These are phyloP conservation scores for Cyanoramphus novaezelandiae DNA, from an alignment of 2,113 vertebrate species.

Conservation along the genomic window DNA sequence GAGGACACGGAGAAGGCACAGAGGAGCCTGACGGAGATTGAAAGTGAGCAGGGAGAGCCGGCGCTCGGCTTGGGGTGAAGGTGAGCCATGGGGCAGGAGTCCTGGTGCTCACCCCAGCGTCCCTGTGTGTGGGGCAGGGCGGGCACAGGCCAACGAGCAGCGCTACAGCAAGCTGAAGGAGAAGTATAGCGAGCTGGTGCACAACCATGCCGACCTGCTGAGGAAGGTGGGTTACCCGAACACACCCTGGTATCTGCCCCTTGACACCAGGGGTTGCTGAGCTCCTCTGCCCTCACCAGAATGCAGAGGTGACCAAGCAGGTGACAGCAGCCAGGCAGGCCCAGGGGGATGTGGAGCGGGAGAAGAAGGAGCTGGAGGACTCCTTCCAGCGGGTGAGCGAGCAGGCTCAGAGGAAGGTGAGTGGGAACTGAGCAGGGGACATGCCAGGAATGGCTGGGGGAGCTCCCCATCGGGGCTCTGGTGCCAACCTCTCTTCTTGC, in stretches of 20 bases:
- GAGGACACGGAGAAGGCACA: constrained; percentile 95
- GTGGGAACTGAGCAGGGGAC: background rate
- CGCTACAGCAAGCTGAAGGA: constrained; percentile 96
- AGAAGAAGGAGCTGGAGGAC: constrained; percentile 90
- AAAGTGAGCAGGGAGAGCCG: constrained; percentile 78
- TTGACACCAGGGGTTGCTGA: fast-evolving
- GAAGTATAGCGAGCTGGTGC: constrained; percentile 94
- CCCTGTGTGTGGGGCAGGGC: constrained; percentile 64
- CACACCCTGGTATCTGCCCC: fast-evolving
- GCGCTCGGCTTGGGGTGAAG: fast-evolving
- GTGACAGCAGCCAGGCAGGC: constrained; percentile 86
- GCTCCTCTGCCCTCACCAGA: constrained; percentile 66
- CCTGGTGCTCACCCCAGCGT: background rate
- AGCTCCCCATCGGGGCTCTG: fast-evolving
- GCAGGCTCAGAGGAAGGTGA: constrained; percentile 84
- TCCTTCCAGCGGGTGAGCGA: constrained; percentile 86
- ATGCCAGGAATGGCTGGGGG: fast-evolving
- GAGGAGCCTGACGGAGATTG: constrained; percentile 91
- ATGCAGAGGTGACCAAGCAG: constrained; percentile 95
- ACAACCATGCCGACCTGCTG: constrained; percentile 92
- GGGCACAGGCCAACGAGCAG: constrained; percentile 94
- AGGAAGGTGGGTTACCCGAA: constrained; percentile 82
- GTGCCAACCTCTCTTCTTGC: background rate
- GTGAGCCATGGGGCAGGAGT: fast-evolving
- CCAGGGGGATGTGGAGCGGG: constrained; percentile 87